Conservation (phyloP, 2,888 invertebrate species). For the Acleris literana region DNA sequence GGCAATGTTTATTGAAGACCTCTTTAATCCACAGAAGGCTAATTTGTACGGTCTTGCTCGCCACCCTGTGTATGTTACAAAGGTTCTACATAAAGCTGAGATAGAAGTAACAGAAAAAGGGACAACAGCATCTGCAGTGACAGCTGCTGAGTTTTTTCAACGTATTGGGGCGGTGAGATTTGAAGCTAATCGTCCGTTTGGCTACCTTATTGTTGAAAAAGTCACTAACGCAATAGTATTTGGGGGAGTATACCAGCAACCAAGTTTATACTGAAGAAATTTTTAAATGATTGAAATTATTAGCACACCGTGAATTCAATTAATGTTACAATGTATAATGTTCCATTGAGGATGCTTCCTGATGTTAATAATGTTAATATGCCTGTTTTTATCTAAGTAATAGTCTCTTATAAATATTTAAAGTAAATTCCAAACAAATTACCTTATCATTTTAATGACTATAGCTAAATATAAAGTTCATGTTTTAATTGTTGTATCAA, state of each 20-base stretch:
- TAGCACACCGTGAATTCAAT: background rate
- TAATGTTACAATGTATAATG: too few relatives aligned
- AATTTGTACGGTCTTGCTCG: slow-evolving; percentile 74
- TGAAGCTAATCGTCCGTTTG: slow-evolving; percentile 86
- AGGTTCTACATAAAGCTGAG: slow-evolving; percentile 87
- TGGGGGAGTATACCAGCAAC: slow-evolving; percentile 69
- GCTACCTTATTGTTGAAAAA: slow-evolving; percentile 87
- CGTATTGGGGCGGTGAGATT: slow-evolving; percentile 83
- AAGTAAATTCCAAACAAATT: too few relatives aligned
- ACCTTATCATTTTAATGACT: too few relatives aligned
- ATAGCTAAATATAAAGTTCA: too few relatives aligned
- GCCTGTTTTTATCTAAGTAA: too few relatives aligned
- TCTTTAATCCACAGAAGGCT: slow-evolving; percentile 79
- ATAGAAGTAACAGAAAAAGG: slow-evolving; percentile 91
- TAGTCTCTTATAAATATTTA: too few relatives aligned
- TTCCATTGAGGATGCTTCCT: too few relatives aligned
- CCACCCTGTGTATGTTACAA: slow-evolving; percentile 80
- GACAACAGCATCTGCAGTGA: slow-evolving; percentile 86
- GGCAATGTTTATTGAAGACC: slow-evolving; percentile 74
- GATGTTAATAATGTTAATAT: too few relatives aligned
- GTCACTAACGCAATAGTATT: slow-evolving; percentile 74
- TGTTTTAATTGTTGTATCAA: too few relatives aligned
- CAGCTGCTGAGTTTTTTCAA: slow-evolving; percentile 75
- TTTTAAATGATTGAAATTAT: background rate
- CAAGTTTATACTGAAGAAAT: slow-evolving; percentile 58